Evolutionary conservation across 2,797 vertebrate genomes (phyloP).

Genomic region (Tokudaia muenninki): DNA sequence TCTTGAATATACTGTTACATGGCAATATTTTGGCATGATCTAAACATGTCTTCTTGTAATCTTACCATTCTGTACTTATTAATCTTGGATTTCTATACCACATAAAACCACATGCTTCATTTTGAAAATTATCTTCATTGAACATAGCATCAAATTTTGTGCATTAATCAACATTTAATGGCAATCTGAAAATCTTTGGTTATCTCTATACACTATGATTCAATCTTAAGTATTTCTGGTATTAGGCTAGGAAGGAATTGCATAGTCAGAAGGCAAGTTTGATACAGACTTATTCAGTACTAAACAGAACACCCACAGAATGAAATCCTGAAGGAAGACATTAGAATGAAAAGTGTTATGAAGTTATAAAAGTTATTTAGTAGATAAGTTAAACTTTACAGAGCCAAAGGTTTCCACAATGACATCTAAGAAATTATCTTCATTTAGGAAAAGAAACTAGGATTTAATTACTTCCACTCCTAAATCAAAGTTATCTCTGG

Average conservation of each 20-base stretch:
- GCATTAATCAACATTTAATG: neutral
- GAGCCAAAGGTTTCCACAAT: neutral
- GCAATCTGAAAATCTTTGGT: neutral
- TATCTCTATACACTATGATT: neutral
- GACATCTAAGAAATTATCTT: neutral
- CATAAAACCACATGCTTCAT: neutral
- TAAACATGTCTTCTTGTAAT: neutral
- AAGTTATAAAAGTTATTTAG: neutral
- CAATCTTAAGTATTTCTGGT: neutral
- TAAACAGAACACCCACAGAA: neutral
- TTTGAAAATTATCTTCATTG: neutral
- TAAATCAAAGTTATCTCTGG: neutral
- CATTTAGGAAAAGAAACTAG: neutral
- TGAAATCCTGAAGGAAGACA: neutral
- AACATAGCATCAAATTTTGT: constrained; percentile 4
- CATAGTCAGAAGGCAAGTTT: neutral
- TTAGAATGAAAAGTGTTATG: neutral
- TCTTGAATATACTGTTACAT: neutral
- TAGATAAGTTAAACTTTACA: neutral
- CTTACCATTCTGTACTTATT: constrained; percentile 18
- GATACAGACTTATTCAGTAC: neutral
- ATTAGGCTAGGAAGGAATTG: neutral
- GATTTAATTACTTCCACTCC: neutral
- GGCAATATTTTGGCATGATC: neutral
- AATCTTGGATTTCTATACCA: neutral